Percentiles rank a stretch among this genome's conserved stretches.
These are phyloP conservation scores for Dasysyrphus albostriatus DNA, from an alignment of 2,888 invertebrate genomes.

Conservation along the genomic window DNA sequence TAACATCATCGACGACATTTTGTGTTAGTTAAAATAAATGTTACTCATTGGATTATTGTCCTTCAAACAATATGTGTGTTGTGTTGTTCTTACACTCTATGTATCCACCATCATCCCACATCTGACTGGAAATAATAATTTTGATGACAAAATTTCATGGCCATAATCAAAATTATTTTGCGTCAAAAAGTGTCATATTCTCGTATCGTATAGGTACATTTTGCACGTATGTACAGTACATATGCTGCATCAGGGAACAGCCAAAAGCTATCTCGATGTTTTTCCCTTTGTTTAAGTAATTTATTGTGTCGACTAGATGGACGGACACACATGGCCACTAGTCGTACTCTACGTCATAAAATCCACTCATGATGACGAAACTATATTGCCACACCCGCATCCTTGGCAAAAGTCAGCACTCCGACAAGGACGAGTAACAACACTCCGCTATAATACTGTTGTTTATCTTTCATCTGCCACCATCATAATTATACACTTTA, in stretches of 20 bases:
- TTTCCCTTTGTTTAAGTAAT: conserved; percentile 46
- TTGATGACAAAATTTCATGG: conserved; percentile 37
- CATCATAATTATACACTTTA: conserved; percentile 72
- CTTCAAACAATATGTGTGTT: conserved; percentile 10
- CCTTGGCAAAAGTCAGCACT: conserved; percentile 24
- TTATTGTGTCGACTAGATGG: conserved; percentile 60
- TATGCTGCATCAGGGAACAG: background rate
- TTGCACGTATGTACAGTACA: too few relatives aligned
- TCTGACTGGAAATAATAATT: conserved; percentile 29
- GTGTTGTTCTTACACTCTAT: background rate
- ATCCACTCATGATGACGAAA: conserved; percentile 44
- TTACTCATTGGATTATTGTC: conserved; percentile 7
- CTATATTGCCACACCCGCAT: conserved; percentile 33
- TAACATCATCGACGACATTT: background rate
- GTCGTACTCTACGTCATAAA: conserved; percentile 22
- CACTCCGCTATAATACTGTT: conserved; percentile 25
- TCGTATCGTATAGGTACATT: conserved; percentile 9
- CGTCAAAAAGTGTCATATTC: conserved; percentile 41
- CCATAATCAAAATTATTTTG: conserved; percentile 60
- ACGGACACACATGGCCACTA: conserved; percentile 28
- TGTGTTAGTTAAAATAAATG: conserved; percentile 8
- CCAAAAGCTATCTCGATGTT: conserved; percentile 24
- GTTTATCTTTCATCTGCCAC: conserved; percentile 51
- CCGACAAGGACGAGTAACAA: conserved; percentile 27
- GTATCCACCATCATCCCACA: background rate